phyloP scores from a whole-genome alignment of 2,113 vertebrate species.

The Diadophis punctatus region DNA sequence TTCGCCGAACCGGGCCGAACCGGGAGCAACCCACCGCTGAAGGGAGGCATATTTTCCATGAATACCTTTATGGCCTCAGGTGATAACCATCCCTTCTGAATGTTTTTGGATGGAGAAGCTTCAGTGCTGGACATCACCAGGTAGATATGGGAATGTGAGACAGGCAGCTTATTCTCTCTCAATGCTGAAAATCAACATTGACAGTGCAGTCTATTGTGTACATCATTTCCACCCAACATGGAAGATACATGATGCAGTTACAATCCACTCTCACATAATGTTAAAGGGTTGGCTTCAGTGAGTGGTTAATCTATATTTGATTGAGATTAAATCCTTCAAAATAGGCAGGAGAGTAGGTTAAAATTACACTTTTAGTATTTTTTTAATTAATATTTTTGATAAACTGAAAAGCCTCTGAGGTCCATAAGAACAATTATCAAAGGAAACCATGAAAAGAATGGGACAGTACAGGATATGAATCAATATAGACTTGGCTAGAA shows the following conservation, averaged over 20 bases:
- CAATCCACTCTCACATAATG: background rate
- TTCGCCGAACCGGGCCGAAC: no score
- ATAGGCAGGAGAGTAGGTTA: background rate
- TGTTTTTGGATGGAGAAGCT: background rate
- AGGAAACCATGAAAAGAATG: background rate
- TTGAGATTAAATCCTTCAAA: background rate
- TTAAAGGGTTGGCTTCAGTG: background rate
- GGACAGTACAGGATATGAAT: background rate
- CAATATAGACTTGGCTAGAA: constrained; percentile 18
- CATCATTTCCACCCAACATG: background rate
- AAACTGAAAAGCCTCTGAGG: background rate
- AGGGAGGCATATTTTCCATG: background rate
- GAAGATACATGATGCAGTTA: background rate
- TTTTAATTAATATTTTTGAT: constrained; percentile 1
- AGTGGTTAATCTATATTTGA: background rate
- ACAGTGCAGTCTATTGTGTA: background rate
- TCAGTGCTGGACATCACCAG: background rate
- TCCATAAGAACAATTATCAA: background rate
- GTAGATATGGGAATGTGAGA: background rate
- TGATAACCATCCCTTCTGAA: background rate
- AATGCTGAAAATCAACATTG: background rate
- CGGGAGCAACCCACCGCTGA: no score
- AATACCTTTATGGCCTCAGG: background rate
- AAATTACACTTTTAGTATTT: background rate
- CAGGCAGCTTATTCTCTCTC: background rate